phyloP scores from a whole-genome alignment of 2,113 vertebrate genomes.

The Morone chrysops region DNA sequence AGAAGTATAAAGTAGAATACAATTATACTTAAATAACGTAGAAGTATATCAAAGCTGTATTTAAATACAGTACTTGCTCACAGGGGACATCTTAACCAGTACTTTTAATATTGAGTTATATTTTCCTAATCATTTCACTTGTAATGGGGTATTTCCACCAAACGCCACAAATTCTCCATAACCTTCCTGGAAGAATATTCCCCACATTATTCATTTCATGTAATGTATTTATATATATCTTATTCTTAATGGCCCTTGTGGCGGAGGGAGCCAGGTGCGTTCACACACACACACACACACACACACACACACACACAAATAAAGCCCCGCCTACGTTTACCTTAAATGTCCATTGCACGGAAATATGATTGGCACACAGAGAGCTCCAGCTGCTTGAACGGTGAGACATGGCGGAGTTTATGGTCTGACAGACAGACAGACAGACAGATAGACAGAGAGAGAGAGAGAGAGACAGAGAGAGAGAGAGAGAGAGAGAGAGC shows the following conservation, averaged over 20 bases:
- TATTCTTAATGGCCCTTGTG: neutral
- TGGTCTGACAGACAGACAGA: conserved; percentile 4
- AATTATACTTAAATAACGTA: too few relatives aligned
- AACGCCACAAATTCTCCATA: neutral
- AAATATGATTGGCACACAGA: conserved; percentile 79
- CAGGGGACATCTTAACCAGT: neutral
- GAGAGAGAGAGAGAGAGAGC: neutral
- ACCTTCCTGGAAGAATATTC: too few relatives aligned
- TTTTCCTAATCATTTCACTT: neutral
- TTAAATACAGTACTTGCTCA: neutral
- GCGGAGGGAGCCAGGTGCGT: conserved; percentile 77
- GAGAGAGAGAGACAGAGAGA: neutral
- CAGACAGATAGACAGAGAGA: neutral
- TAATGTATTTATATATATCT: too few relatives aligned
- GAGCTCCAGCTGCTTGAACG: conserved; percentile 70
- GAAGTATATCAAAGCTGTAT: neutral
- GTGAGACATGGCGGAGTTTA: conserved; percentile 84
- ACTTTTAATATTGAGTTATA: too few relatives aligned
- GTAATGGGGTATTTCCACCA: neutral
- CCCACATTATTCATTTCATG: too few relatives aligned
- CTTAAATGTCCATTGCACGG: conserved; percentile 75
- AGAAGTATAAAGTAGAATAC: too few relatives aligned
- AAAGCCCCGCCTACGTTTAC: conserved; percentile 78
- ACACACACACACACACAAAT: neutral
- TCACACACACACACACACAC: too few relatives aligned